Base-by-base conservation (phyloP, 2,797 vertebrate species). In the Arctocebus calabarensis region DNA sequence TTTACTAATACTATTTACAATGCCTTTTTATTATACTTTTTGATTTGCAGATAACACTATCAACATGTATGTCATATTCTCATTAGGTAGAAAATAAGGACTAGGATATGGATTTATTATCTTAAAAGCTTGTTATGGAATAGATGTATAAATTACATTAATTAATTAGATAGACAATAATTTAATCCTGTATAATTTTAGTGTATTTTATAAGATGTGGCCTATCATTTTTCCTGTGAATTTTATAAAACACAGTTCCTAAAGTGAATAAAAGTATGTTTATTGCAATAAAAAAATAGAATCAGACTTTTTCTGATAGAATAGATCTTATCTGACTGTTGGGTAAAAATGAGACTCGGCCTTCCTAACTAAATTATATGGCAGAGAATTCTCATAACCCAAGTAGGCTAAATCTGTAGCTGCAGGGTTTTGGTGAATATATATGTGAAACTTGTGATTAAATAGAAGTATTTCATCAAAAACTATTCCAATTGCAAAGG, bases 181-280 rank as follows among this genome's bases (percentile, higher is more conserved):
- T 78, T 94, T 89, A 93, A 92, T 91, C 23, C 34, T 86, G 71
- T 96, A 52, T 91, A 84, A 89, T 84, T 95, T 95, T 40, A 75
- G 57, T 78, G 3, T 66, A 74, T 88, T 92, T 96, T 89, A 43
- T 1, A 94, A 95, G 37, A 90, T 90, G 10, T 43, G 16, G 3
- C 68, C 48, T 74, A 61, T 81, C 84, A 74, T 73, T 78, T 62
- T 82, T 52, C 64, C 19, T 45, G 0, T 22, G 3, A 75, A 61
- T 94, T 83, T 14, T 13, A 66, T 62, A 84, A 34, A 71, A 32
- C 19, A 55, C 37, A 34, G 48, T 90, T 11, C 17, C 6, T 83
- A 14, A 84, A 52, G 40, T 90, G n/a, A 8, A 25, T 64, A 81
- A 70, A 83, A 77, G 64, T 83, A 68, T 37, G 22, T 1, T 94